Percentiles rank a stretch among this genome's conserved stretches.
Evolutionary conservation across 2,113 vertebrate genomes (phyloP).

Genomic region (Edolisoma coerulescens): DNA sequence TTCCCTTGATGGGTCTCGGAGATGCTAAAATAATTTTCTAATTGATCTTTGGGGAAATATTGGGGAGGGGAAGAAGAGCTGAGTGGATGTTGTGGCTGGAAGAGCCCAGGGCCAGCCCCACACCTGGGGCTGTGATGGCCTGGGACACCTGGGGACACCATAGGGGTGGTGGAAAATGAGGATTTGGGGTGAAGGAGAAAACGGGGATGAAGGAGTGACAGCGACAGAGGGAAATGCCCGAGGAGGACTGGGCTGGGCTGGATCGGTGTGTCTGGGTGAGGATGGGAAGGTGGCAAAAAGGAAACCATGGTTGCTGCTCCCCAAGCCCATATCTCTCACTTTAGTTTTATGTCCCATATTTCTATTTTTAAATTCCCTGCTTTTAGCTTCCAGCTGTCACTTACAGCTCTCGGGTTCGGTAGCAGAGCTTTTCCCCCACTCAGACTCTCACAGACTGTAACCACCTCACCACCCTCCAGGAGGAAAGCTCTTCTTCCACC

Average conservation of each 20-base stretch:
- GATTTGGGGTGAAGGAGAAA: neutral
- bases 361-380: neutral
- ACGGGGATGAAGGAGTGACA: neutral
- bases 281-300: neutral
- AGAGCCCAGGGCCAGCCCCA: neutral
- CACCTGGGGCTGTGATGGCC: neutral
- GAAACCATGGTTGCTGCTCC: neutral
- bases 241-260: neutral
- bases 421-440: neutral
- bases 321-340: neutral
- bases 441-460: neutral
- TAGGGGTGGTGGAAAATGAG: neutral
- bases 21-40: neutral
- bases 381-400: constrained; percentile 16
- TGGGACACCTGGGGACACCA: fast-evolving
- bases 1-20: neutral
- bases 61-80: neutral
- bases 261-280: fast-evolving
- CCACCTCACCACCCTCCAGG: neutral
- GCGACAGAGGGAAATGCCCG: fast-evolving
- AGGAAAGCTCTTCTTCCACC: neutral
- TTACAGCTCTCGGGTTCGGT: neutral
- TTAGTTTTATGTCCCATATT: neutral
- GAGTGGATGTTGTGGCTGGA: neutral
- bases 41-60: neutral